These are phyloP conservation scores for Bathynomus jamesi DNA, from an alignment of 1,140 invertebrate genomes.

Conservation along the genomic window DNA sequence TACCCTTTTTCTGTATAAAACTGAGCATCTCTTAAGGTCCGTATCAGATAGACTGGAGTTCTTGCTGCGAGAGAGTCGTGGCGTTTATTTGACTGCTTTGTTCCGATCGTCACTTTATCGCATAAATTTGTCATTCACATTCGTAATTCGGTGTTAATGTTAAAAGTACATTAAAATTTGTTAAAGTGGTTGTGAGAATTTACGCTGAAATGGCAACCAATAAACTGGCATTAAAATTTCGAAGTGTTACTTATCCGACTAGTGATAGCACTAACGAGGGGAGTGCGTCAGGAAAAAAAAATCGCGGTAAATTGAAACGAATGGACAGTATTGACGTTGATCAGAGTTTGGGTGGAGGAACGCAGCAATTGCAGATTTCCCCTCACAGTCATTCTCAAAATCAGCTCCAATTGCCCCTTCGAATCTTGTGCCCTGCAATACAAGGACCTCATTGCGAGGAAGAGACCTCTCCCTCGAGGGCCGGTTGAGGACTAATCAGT, in stretches of 20 bases:
- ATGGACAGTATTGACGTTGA: neutral
- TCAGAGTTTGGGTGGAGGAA: neutral
- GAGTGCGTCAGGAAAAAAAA: neutral
- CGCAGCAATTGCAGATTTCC: neutral
- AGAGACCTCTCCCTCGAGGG: conserved; percentile 13
- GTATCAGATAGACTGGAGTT: neutral
- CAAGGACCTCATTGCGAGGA: neutral
- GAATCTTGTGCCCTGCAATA: neutral
- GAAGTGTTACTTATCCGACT: neutral
- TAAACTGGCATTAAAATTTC: neutral
- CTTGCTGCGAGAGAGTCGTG: too few species aligned
- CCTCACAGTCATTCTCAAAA: neutral
- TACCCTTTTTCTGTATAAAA: neutral
- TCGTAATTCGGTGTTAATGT: neutral
- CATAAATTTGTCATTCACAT: neutral
- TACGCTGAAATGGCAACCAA: neutral
- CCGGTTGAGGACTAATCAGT: conserved; percentile 3
- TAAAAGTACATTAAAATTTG: neutral
- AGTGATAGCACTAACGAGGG: neutral
- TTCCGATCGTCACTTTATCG: neutral
- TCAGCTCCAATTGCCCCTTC: neutral
- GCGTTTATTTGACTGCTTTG: neutral
- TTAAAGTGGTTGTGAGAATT: neutral
- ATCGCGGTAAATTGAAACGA: neutral
- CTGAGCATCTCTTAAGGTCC: neutral